phyloP scores from a whole-genome alignment of 1,140 invertebrate genomes.

The Ips nitidus region DNA sequence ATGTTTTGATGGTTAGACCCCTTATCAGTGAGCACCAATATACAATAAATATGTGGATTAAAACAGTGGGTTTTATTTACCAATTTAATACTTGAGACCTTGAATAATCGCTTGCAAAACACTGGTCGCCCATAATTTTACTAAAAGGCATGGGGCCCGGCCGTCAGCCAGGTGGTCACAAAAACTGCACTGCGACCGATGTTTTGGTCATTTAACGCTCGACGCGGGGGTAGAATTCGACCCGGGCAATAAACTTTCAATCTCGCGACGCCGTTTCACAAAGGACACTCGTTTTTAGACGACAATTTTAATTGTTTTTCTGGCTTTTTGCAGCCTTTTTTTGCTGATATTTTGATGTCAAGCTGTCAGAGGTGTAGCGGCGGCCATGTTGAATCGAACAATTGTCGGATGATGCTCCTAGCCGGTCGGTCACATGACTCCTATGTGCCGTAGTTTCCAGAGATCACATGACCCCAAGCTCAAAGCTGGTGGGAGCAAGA shows the following conservation, averaged over 20 bases:
- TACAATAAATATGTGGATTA: not conserved
- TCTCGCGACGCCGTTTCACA: not conserved
- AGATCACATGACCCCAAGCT: too few relatives aligned
- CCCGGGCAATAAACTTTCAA: slow-evolving; percentile 6
- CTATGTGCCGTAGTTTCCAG: too few relatives aligned
- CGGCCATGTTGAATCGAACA: slow-evolving; percentile 2
- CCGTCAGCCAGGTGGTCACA: slow-evolving; percentile 45
- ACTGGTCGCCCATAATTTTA: slow-evolving; percentile 41
- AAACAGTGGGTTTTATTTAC: slow-evolving; percentile 36
- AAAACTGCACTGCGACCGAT: slow-evolving; percentile 37
- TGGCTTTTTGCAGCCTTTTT: slow-evolving; percentile 23
- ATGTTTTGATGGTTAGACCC: slow-evolving; percentile 1
- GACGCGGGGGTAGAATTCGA: not conserved
- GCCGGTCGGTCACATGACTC: too few relatives aligned
- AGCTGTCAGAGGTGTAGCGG: slow-evolving; percentile 37
- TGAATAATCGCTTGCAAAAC: slow-evolving; percentile 39
- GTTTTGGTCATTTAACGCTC: slow-evolving; percentile 32
- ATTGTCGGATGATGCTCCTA: too few relatives aligned
- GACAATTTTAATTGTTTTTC: slow-evolving; percentile 18
- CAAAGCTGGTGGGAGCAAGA: too few relatives aligned
- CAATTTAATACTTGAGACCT: slow-evolving; percentile 43
- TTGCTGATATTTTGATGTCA: slow-evolving; percentile 32
- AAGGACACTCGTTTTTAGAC: slow-evolving; percentile 17
- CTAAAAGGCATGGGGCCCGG: slow-evolving; percentile 40
- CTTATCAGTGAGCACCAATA: not conserved